A percentile compares a stretch with the other conserved stretches of the same genome.
Conservation (phyloP, 2,888 invertebrate genomes). For the Ferdinandea cuprea region DNA sequence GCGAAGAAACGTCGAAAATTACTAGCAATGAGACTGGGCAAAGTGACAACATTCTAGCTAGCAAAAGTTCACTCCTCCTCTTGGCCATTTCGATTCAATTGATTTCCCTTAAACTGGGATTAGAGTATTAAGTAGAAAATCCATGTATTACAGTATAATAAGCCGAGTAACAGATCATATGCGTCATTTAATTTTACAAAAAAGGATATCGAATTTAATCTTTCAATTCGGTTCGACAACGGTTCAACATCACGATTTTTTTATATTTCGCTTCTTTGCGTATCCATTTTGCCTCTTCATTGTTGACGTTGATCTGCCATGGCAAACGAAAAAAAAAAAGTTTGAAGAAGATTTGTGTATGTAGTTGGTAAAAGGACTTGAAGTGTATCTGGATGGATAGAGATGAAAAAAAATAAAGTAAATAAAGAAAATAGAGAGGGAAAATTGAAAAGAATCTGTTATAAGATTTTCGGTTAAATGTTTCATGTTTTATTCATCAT, state of each 20-base stretch:
- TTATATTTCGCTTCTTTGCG: conserved; percentile 27
- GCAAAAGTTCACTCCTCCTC: not conserved
- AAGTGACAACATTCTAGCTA: conserved; percentile 88
- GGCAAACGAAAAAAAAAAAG: no score
- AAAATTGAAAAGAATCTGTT: conserved; percentile 59
- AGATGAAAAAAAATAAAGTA: conserved; percentile 27
- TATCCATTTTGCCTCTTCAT: conserved; percentile 9
- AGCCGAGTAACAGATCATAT: conserved; percentile 52
- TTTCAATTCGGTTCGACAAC: not conserved
- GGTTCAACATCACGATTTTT: conserved; percentile 1
- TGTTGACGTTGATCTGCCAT: conserved; percentile 13
- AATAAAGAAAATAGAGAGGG: no score
- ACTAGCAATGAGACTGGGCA: conserved; percentile 87
- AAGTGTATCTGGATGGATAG: conserved; percentile 4
- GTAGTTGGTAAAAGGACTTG: not conserved
- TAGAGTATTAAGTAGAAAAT: conserved; percentile 47
- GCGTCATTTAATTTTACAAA: conserved; percentile 56
- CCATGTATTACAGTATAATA: conserved; percentile 45
- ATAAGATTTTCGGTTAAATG: conserved; percentile 68
- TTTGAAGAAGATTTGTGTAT: not conserved
- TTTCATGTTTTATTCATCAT: conserved; percentile 75
- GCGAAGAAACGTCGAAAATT: conserved; percentile 88
- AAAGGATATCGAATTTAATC: conserved; percentile 43
- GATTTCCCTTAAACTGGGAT: conserved; percentile 3
- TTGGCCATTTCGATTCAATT: conserved; percentile 46